phyloP scores from a whole-genome alignment of 2,113 vertebrate species.

The Gobio gobio region DNA sequence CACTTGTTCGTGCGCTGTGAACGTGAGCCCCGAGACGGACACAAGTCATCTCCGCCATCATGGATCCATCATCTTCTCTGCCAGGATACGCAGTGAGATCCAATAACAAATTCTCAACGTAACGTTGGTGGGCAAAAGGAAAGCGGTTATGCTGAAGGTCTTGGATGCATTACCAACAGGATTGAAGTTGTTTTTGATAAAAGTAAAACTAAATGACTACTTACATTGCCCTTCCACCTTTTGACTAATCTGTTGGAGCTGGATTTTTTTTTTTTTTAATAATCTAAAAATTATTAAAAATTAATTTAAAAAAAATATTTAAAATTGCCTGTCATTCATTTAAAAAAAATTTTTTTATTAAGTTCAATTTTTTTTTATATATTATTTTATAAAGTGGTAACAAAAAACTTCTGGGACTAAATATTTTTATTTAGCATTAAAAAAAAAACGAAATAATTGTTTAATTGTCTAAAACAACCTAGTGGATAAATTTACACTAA shows the following conservation, averaged over 20 bases:
- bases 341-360: too few species aligned
- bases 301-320: not conserved
- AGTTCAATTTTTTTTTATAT: too few species aligned
- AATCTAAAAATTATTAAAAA: not conserved
- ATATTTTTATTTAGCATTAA: not conserved
- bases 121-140: slow-evolving; percentile 4
- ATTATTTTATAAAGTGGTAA: not conserved
- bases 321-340: not conserved
- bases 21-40: slow-evolving; percentile 24
- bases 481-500: not conserved
- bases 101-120: not conserved
- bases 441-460: not conserved
- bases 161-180: not conserved
- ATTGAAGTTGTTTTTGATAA: not conserved
- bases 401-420: not conserved
- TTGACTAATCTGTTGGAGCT: not conserved
- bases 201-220: not conserved
- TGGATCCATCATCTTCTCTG: slow-evolving; percentile 20
- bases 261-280: not conserved
- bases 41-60: slow-evolving; percentile 29
- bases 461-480: not conserved
- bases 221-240: not conserved
- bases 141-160: not conserved
- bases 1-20: slow-evolving; percentile 30
- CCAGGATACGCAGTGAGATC: not conserved